Conservation (phyloP, 2,113 vertebrate species). For the Eulemur macaco region DNA sequence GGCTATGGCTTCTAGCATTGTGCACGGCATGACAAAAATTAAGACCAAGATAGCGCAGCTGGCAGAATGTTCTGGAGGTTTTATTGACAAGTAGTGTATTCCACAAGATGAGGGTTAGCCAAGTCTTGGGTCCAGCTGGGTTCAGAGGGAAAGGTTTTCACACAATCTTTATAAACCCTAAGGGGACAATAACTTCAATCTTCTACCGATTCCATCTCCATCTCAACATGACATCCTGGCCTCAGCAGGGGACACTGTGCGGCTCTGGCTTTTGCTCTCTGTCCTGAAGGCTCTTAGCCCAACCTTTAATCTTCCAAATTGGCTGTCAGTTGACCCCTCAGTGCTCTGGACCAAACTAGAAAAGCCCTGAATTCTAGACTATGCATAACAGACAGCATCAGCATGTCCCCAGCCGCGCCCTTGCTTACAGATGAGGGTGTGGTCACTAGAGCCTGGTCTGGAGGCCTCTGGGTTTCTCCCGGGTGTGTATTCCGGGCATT, state of each 20-base stretch:
- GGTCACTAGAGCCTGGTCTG: not conserved
- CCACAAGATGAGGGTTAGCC: not conserved
- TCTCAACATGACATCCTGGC: not conserved
- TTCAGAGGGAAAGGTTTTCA: not conserved
- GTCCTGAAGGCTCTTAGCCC: not conserved
- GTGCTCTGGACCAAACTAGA: not conserved
- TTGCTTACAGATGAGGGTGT: not conserved
- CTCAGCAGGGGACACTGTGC: not conserved
- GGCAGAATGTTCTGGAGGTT: not conserved
- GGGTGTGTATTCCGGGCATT: constrained; percentile 2
- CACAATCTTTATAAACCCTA: not conserved
- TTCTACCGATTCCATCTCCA: not conserved
- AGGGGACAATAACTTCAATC: not conserved
- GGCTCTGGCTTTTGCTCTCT: not conserved
- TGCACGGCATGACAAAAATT: not conserved
- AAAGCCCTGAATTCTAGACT: not conserved
- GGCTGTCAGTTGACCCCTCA: not conserved
- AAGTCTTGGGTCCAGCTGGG: not conserved
- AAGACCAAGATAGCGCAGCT: not conserved
- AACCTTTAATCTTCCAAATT: not conserved
- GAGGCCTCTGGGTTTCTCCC: not conserved
- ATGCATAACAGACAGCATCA: not conserved
- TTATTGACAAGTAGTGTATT: not conserved
- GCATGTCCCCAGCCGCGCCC: not conserved
- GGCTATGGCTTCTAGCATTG: not conserved